These are phyloP conservation scores for Dryococelus australis DNA, from an alignment of 2,888 invertebrate genomes.

Conservation along the genomic window DNA sequence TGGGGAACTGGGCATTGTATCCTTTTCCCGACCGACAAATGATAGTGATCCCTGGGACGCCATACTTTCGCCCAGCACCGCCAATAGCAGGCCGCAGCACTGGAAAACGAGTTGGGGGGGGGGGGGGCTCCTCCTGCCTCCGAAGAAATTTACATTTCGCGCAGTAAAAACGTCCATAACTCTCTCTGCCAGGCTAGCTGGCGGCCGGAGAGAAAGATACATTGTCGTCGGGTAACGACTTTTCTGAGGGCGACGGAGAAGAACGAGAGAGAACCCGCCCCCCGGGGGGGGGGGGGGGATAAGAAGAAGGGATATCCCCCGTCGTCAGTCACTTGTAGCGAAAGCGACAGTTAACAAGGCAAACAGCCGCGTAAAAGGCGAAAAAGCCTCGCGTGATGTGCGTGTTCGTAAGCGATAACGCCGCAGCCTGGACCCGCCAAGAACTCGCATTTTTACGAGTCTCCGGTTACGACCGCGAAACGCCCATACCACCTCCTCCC, in stretches of 20 bases:
- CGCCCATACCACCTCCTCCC: neutral
- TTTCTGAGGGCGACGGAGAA: neutral
- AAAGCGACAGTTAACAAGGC: slow-evolving; percentile 10
- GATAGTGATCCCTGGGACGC: neutral
- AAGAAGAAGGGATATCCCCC: neutral
- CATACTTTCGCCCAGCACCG: neutral
- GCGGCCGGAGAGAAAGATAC: neutral
- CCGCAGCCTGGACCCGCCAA: neutral
- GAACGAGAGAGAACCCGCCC: too few species aligned
- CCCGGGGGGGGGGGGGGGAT: neutral
- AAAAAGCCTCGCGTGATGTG: neutral
- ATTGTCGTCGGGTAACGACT: neutral
- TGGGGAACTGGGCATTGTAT: neutral
- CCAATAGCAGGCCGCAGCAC: neutral
- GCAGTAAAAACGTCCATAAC: slow-evolving; percentile 9
- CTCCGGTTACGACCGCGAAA: neutral
- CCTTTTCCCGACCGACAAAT: neutral
- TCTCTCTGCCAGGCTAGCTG: neutral
- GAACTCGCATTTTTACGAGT: neutral
- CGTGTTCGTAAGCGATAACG: neutral
- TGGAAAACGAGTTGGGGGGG: neutral
- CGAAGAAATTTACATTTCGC: neutral
- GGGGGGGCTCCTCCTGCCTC: neutral
- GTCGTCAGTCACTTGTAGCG: neutral
- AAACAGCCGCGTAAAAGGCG: neutral